phyloP scores from a whole-genome alignment of 2,888 invertebrate species.

The Dryobota labecula region DNA sequence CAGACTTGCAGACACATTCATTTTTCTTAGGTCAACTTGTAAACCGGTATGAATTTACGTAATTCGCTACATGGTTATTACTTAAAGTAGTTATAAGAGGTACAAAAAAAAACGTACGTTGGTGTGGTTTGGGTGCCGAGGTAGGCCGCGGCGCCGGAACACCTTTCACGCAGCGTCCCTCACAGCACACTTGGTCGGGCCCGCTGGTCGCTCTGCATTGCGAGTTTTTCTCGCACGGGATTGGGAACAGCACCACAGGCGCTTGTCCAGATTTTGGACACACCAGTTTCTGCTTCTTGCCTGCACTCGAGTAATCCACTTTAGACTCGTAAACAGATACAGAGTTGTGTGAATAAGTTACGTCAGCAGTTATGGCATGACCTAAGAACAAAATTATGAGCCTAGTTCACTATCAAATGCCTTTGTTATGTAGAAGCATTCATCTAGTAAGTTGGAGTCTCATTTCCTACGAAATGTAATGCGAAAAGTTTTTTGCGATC shows the following conservation, averaged over 20 bases:
- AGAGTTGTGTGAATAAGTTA: conserved; percentile 74
- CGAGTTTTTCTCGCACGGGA: conserved; percentile 86
- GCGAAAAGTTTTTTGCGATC: too few relatives aligned
- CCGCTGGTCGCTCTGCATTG: conserved; percentile 86
- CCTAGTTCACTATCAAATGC: conserved; percentile 71
- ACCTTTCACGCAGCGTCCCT: conserved; percentile 91
- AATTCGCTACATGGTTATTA: conserved; percentile 45
- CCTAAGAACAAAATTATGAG: conserved; percentile 73
- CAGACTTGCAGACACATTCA: conserved; percentile 18
- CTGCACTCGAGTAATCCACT: conserved; percentile 78
- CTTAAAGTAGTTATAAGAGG: conserved; percentile 29
- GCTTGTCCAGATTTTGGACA: conserved; percentile 83
- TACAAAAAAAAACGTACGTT: conserved; percentile 78
- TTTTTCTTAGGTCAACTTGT: conserved; percentile 44
- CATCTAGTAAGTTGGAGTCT: too few relatives aligned
- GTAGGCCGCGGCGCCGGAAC: conserved; percentile 90
- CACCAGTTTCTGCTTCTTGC: conserved; percentile 84
- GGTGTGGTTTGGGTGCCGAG: conserved; percentile 81
- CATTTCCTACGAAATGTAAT: too few relatives aligned
- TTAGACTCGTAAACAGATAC: conserved; percentile 72
- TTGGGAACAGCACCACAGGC: conserved; percentile 83
- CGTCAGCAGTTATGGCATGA: conserved; percentile 74
- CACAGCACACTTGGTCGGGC: conserved; percentile 87
- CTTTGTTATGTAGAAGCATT: conserved; percentile 4
- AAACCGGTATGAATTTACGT: conserved; percentile 57